Base-by-base conservation (phyloP, 2,113 vertebrate genomes). In the Hypomesus transpacificus region DNA sequence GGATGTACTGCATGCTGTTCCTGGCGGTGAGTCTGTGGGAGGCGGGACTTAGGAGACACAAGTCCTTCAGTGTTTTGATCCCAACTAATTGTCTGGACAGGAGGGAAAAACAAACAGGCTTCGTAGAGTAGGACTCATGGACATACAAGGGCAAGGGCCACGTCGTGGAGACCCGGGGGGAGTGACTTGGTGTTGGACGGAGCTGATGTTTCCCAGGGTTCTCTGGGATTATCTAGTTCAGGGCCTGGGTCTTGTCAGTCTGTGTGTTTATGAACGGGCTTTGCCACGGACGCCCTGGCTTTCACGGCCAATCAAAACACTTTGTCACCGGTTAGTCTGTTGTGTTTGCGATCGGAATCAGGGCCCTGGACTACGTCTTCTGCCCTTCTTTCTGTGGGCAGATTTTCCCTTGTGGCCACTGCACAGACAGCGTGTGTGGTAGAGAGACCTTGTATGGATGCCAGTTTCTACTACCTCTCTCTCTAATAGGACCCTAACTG, bases 1-100 rank as follows among this genome's bases (percentile, higher is more conserved):
- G 94, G 64, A 99, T 99, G 96, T 99, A 98, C 89, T 97, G 95
- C 87, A 97, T 98, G 96, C 83, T 96, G 71, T 99, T 98, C 87
- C 86, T 99, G 21, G 95, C 93, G 71, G 97, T 99, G 82, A 96
- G 95, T 92, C 63, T 22, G 18, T 1, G 7, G 4, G 14, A 20
- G 2, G 14, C n/a, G 1, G 1, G 0, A 14, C 53, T 0, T 0
- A 18, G 14, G 11, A 16, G 53, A 14, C 53, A 16, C 53, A 3
- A 26, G 24, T 26, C 24, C 24, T n/a, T 54, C 53, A 26, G 24
- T 54, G 14, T 14, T 17, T 14, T 4, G 18, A 14, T 54, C 53
- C 53, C 18, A 54, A 14, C 14, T 54, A 17, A 54, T 6, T n/a
- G 18, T 54, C 3, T 54, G 7, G 31, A 1, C 2, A 9, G 39